phyloP scores from a whole-genome alignment of 2,797 vertebrate species.

The Tadarida brasiliensis region DNA sequence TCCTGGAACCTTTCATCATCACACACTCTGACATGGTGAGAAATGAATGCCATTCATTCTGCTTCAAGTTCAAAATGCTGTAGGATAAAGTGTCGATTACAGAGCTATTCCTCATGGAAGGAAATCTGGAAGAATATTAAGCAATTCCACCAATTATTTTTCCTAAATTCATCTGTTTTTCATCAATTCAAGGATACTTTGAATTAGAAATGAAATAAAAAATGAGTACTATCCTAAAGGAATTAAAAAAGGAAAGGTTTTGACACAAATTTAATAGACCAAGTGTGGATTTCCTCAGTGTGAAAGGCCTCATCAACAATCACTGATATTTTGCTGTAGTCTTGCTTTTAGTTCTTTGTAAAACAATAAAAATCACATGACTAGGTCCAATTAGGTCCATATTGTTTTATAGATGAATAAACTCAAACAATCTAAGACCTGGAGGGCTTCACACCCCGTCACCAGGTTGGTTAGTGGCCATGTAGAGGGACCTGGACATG shows the following conservation, averaged over 20 bases:
- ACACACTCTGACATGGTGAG: not conserved
- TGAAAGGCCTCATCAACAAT: not conserved
- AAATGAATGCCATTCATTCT: not conserved
- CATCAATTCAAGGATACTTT: constrained; percentile 10
- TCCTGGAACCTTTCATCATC: not conserved
- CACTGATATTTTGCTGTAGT: not conserved
- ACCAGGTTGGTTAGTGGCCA: not conserved
- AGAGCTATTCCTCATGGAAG: not conserved
- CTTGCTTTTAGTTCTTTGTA: not conserved
- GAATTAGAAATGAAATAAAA: constrained; percentile 15
- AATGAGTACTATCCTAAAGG: not conserved
- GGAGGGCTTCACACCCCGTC: not conserved
- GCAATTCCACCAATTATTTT: not conserved
- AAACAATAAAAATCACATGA: not conserved
- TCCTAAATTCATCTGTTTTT: not conserved
- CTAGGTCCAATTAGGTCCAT: too few species aligned
- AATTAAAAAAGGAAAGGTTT: not conserved
- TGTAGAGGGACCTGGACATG: not conserved
- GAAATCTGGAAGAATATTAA: not conserved
- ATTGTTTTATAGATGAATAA: not conserved
- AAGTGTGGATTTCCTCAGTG: not conserved
- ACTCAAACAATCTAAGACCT: not conserved
- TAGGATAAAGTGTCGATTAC: not conserved
- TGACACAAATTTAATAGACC: not conserved
- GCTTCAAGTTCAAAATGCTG: not conserved